Percentiles rank a stretch among this genome's conserved stretches.
Conservation (phyloP, 2,797 vertebrate genomes). For the Schizothorax lantsangensis region DNA sequence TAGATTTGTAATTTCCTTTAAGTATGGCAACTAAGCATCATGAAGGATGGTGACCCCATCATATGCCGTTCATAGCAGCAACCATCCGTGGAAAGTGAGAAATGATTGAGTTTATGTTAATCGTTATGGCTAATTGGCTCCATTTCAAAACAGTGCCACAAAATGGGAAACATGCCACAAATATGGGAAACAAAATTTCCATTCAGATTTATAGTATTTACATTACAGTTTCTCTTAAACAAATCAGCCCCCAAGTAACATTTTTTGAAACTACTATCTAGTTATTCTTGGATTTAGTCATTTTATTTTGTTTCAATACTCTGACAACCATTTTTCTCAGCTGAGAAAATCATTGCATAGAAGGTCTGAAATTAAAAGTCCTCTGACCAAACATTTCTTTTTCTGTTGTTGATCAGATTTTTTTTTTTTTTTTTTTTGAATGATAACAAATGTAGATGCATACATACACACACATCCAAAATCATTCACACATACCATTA, state of each 20-base stretch:
- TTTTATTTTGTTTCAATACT: constrained; percentile 76
- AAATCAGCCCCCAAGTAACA: constrained; percentile 70
- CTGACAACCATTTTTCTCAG: constrained; percentile 63
- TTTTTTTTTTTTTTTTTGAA: constrained; percentile 58
- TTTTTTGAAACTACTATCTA: constrained; percentile 73
- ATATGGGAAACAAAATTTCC: constrained; percentile 65
- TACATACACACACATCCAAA: constrained; percentile 61
- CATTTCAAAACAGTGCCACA: constrained; percentile 58
- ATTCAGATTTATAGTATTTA: constrained; percentile 71
- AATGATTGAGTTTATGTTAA: constrained; percentile 62
- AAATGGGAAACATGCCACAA: constrained; percentile 82
- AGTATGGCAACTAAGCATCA: constrained; percentile 63
- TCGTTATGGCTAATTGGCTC: constrained; percentile 27
- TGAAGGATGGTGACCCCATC: constrained; percentile 66
- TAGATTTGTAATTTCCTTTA: constrained; percentile 19
- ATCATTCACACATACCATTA: constrained; percentile 50
- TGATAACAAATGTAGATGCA: constrained; percentile 73
- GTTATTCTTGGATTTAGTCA: constrained; percentile 69
- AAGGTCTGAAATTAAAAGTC: constrained; percentile 91
- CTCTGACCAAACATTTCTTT: constrained; percentile 71
- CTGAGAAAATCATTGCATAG: constrained; percentile 94
- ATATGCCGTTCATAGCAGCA: constrained; percentile 59
- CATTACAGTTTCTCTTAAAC: constrained; percentile 75
- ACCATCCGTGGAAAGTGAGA: constrained; percentile 73
- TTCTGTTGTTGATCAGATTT: constrained; percentile 62